Conservation (phyloP, 2,888 invertebrate genomes). For the Dasysyrphus tricinctus region DNA sequence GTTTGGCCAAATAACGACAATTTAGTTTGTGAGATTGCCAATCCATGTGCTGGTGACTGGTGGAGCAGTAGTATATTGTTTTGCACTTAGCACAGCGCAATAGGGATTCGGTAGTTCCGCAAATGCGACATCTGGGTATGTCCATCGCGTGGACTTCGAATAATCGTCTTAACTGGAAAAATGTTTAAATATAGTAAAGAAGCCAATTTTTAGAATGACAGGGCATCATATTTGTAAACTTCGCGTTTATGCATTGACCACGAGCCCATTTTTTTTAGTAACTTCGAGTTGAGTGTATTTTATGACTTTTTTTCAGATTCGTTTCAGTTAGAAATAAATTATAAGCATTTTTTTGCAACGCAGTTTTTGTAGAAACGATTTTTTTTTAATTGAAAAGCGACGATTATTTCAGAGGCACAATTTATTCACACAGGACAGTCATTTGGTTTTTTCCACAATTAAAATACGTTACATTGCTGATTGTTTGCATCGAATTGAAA, state of each 20-base stretch:
- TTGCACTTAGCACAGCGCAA: conserved; percentile 91
- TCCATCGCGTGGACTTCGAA: conserved; percentile 61
- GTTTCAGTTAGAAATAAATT: neutral
- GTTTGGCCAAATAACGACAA: conserved; percentile 84
- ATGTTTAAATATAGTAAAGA: neutral
- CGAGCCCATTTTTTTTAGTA: neutral
- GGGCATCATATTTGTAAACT: conserved; percentile 1
- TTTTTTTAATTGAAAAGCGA: neutral
- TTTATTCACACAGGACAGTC: neutral
- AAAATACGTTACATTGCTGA: neutral
- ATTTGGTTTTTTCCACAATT: neutral
- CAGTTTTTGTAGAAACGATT: neutral
- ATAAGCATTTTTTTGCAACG: neutral
- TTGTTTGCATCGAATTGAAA: neutral
- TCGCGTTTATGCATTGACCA: neutral
- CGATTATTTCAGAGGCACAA: neutral
- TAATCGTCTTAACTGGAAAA: neutral
- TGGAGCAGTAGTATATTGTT: conserved; percentile 90
- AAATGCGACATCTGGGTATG: conserved; percentile 79
- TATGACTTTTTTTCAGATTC: neutral
- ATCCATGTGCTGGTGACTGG: conserved; percentile 90
- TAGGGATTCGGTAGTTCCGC: conserved; percentile 83
- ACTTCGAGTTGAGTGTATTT: too few relatives aligned
- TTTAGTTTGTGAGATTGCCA: conserved; percentile 90
- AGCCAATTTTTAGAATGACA: neutral